A percentile compares a stretch with the other conserved stretches of the same genome.
Conservation (phyloP, 2,888 invertebrate genomes). For the Auanema sp. region DNA sequence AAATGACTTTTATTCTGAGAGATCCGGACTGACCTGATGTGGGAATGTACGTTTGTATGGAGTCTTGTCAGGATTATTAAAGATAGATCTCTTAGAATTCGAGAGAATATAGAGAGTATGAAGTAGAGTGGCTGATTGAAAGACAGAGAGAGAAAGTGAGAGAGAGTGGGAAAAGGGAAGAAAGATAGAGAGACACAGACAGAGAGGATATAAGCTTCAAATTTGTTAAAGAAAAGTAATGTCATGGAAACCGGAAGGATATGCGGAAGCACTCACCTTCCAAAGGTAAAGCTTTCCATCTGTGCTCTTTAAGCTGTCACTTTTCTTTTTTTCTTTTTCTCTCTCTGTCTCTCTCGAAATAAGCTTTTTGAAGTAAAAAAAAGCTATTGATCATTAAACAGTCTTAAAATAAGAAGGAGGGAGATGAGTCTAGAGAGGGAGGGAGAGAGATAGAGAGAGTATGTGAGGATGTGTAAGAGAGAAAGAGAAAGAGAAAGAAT, state of each 20-base stretch:
- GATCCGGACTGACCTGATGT: slow-evolving; percentile 17
- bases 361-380: not conserved
- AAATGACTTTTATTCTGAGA: slow-evolving; percentile 15
- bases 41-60: slow-evolving; percentile 2
- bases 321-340: not conserved
- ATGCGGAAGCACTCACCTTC: slow-evolving; percentile 9
- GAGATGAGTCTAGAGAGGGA: not conserved
- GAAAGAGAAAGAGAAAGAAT: too few relatives aligned
- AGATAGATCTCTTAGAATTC: not conserved
- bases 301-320: not conserved
- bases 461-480: too few relatives aligned
- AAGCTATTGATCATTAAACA: not conserved
- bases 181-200: too few relatives aligned
- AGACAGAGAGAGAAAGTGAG: too few relatives aligned
- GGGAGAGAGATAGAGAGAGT: too few relatives aligned
- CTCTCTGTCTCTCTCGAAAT: not conserved
- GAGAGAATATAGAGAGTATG: slow-evolving; percentile 12
- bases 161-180: not conserved
- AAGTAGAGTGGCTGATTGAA: not conserved
- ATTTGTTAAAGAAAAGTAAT: slow-evolving; percentile 19
- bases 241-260: slow-evolving; percentile 26
- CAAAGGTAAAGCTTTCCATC: slow-evolving; percentile 11
- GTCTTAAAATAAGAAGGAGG: not conserved
- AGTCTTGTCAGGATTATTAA: slow-evolving; percentile 17
- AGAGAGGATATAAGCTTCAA: too few relatives aligned